Percentiles rank a stretch among this genome's conserved stretches.
These are phyloP conservation scores for Heterotilapia buettikoferi DNA, from an alignment of 2,113 vertebrate genomes.

Conservation along the genomic window DNA sequence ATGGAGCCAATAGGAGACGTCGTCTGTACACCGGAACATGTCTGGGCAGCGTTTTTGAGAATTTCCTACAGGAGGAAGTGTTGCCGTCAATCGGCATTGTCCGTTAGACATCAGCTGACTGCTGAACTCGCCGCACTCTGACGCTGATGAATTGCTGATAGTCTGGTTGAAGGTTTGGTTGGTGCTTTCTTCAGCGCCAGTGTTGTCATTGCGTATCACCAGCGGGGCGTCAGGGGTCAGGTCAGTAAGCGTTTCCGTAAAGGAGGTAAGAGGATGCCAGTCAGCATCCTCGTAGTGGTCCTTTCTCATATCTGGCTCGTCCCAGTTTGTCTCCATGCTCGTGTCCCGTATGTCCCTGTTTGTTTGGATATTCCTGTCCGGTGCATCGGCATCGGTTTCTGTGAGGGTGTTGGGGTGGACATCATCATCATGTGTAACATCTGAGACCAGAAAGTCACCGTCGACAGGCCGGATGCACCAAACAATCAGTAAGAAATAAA, in stretches of 20 bases:
- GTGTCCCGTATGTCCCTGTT: neutral
- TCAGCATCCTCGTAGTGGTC: constrained; percentile 41
- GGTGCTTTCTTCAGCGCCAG: accelerated
- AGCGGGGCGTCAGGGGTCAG: neutral
- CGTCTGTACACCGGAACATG: constrained; percentile 77
- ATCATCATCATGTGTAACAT: neutral
- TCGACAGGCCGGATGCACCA: neutral
- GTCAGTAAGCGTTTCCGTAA: neutral
- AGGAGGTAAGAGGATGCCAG: constrained; percentile 23
- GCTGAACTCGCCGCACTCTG: constrained; percentile 17
- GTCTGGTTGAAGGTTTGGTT: neutral
- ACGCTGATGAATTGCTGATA: accelerated
- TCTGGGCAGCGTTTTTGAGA: constrained; percentile 70
- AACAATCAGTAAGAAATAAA: neutral
- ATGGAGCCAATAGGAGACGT: constrained; percentile 76
- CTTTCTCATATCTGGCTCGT: neutral
- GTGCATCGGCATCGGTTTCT: neutral
- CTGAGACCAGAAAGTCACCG: neutral
- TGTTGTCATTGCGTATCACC: neutral
- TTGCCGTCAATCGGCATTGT: constrained; percentile 69
- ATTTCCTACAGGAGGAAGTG: constrained; percentile 59
- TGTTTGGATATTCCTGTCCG: neutral
- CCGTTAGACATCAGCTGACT: constrained; percentile 60
- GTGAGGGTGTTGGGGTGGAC: neutral
- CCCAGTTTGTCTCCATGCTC: neutral